Evolutionary conservation across 2,888 invertebrate species (phyloP).

Genomic region (Archaeoteleia sp.): DNA sequence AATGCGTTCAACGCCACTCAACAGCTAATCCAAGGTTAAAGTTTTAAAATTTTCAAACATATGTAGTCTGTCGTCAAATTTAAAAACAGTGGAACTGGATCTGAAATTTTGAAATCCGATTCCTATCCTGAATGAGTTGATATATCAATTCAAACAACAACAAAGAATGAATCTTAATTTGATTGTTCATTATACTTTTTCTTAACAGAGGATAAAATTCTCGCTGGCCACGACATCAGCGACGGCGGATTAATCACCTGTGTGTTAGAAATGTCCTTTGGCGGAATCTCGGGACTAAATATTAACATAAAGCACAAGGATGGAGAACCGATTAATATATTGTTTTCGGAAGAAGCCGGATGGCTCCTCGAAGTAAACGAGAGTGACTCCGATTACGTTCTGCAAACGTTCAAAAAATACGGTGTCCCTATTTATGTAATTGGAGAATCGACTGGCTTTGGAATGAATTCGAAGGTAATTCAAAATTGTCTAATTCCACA

Average conservation of each 20-base stretch:
- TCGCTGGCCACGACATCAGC: conserved; percentile 96
- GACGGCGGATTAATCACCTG: conserved; percentile 96
- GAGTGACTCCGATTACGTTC: conserved; percentile 77
- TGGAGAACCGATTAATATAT: conserved; percentile 79
- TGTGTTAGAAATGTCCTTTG: conserved; percentile 96
- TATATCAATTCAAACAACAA: no score
- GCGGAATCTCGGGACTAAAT: conserved; percentile 87
- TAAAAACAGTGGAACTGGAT: no score
- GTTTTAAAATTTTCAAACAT: background rate
- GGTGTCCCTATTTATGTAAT: conserved; percentile 81
- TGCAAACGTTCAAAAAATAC: conserved; percentile 78
- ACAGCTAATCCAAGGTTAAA: conserved; percentile 83
- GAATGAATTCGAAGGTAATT: conserved; percentile 80
- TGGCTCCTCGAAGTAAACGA: conserved; percentile 86
- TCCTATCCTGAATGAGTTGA: no score
- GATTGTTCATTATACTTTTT: background rate
- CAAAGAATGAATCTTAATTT: background rate
- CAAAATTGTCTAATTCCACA: no score
- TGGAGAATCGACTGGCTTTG: conserved; percentile 81
- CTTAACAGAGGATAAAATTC: conserved; percentile 79
- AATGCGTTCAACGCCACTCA: conserved; percentile 91
- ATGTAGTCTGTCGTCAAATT: background rate
- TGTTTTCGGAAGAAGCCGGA: conserved; percentile 92
- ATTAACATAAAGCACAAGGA: conserved; percentile 79
- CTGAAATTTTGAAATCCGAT: no score